Percentiles rank a stretch among this genome's conserved stretches.
Conservation (phyloP, 2,888 invertebrate species). For the Calephelis perditalis region DNA sequence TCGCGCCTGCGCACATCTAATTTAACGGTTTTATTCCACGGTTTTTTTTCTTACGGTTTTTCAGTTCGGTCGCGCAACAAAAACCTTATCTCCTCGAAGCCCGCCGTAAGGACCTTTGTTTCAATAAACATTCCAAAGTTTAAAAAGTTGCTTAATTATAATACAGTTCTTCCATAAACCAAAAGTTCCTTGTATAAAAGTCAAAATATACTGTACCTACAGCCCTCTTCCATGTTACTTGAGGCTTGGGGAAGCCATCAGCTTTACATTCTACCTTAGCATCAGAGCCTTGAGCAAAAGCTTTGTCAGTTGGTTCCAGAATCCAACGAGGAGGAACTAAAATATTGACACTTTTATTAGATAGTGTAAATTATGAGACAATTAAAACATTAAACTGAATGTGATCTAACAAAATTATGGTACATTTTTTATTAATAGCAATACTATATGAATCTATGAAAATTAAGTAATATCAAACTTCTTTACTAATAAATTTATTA, state of each 20-base stretch:
- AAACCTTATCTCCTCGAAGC: too few relatives aligned
- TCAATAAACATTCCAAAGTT: too few relatives aligned
- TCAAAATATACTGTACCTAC: constrained; percentile 81
- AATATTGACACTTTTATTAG: constrained; percentile 44
- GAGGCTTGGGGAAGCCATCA: constrained; percentile 96
- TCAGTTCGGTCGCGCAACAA: too few relatives aligned
- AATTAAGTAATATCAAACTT: too few relatives aligned
- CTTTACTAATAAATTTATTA: too few relatives aligned
- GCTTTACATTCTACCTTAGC: constrained; percentile 97
- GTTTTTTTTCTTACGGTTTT: too few relatives aligned
- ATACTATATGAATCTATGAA: too few relatives aligned
- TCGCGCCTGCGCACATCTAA: too few relatives aligned
- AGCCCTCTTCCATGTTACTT: constrained; percentile 96
- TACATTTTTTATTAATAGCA: constrained; percentile 3
- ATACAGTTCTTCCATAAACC: too few relatives aligned
- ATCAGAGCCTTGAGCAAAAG: constrained; percentile 95
- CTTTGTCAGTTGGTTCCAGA: constrained; percentile 95
- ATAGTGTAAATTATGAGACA: constrained; percentile 7
- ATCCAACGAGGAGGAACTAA: constrained; percentile 98
- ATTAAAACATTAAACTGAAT: not conserved
- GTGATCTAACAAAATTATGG: constrained; percentile 3
- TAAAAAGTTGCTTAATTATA: too few relatives aligned
- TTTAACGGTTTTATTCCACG: too few relatives aligned
- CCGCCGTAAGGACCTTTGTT: too few relatives aligned
- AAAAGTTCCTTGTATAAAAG: not conserved